Percentiles rank a stretch among this genome's conserved stretches.
phyloP scores from a whole-genome alignment of 2,113 vertebrate genomes.

The Ciconia stormi region DNA sequence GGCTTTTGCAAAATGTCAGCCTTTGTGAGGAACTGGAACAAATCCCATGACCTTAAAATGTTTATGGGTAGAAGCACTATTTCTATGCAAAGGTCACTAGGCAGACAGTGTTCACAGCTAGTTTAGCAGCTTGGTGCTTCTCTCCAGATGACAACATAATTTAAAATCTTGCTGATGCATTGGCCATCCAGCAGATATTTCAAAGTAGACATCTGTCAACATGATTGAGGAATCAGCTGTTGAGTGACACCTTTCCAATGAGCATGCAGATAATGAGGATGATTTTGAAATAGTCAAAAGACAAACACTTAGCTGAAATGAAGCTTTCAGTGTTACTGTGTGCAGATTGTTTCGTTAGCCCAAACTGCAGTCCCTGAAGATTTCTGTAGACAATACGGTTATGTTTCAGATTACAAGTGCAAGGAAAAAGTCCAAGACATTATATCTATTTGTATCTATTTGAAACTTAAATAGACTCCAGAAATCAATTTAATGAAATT shows the following conservation, averaged over 20 bases:
- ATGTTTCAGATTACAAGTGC: neutral
- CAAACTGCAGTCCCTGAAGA: neutral
- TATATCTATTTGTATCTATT: neutral
- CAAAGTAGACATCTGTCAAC: neutral
- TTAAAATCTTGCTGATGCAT: neutral
- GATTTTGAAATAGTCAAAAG: neutral
- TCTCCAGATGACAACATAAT: neutral
- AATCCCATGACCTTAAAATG: conserved; percentile 44
- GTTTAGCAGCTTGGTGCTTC: neutral
- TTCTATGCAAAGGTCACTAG: conserved; percentile 41
- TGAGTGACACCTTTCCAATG: neutral
- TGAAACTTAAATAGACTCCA: neutral
- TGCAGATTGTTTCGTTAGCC: neutral
- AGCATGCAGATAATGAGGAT: neutral
- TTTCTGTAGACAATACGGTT: neutral
- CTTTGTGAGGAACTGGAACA: conserved; percentile 33
- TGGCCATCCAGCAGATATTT: neutral
- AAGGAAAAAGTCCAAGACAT: neutral
- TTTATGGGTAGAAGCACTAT: conserved; percentile 15
- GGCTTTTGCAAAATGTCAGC: conserved; percentile 59
- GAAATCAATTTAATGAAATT: neutral
- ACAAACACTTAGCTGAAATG: neutral
- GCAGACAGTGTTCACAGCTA: neutral
- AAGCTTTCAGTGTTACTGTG: neutral
- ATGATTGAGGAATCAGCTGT: neutral